Percentiles rank a stretch among this genome's conserved stretches.
Conservation (phyloP, 2,797 vertebrate genomes). For the Numenius phaeopus region DNA sequence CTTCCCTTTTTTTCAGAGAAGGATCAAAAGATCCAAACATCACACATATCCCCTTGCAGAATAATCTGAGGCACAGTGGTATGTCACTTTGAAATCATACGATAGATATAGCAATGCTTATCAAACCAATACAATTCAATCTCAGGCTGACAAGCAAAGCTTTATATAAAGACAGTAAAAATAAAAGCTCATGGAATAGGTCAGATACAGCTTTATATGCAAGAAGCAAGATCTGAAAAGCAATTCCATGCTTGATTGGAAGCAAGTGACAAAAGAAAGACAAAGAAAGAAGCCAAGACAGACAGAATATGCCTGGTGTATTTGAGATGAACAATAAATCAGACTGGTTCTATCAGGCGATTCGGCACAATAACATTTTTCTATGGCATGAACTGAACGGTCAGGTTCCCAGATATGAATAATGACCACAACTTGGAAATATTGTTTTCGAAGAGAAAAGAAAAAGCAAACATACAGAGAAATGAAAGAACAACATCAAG, state of each 20-base stretch:
- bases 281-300: neutral
- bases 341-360: neutral
- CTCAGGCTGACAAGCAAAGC: neutral
- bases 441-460: neutral
- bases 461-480: neutral
- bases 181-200: neutral
- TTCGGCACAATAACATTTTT: neutral
- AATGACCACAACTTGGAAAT: neutral
- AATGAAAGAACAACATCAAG: neutral
- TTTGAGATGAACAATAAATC: constrained; percentile 18
- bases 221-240: neutral
- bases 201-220: neutral
- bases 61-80: neutral
- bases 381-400: neutral
- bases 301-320: neutral
- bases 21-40: neutral
- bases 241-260: constrained; percentile 28
- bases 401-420: neutral
- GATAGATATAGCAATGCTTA: neutral
- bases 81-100: constrained; percentile 32
- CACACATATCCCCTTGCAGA: neutral
- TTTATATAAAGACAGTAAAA: neutral
- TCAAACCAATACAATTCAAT: constrained; percentile 4
- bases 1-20: neutral
- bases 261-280: neutral